These are phyloP conservation scores for Nomada ferruginata DNA, from an alignment of 2,888 invertebrate genomes.

Conservation along the genomic window DNA sequence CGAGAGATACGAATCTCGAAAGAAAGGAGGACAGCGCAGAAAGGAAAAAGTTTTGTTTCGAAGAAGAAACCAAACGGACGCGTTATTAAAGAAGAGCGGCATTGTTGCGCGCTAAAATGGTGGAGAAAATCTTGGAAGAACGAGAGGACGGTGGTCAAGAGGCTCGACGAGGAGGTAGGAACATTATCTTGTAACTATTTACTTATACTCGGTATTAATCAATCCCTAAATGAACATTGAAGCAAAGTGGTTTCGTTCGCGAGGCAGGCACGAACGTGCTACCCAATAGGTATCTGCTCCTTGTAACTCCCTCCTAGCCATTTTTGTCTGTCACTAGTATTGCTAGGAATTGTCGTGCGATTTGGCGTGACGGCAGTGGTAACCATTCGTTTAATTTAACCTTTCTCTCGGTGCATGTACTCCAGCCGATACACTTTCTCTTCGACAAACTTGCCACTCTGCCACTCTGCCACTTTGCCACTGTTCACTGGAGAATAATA, in stretches of 20 bases:
- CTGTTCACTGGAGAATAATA: not conserved
- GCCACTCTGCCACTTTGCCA: not conserved
- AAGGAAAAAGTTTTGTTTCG: constrained; percentile 2
- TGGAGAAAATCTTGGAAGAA: constrained; percentile 89
- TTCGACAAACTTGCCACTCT: not conserved
- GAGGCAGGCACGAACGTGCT: not conserved
- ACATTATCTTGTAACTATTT: constrained; percentile 2
- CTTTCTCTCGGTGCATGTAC: not conserved
- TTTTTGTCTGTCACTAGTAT: not conserved
- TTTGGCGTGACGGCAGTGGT: not conserved
- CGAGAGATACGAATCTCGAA: constrained; percentile 13
- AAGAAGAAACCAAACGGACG: not conserved
- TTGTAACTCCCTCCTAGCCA: not conserved
- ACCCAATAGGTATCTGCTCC: not conserved
- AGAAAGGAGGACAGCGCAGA: constrained; percentile 20
- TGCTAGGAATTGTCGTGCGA: not conserved
- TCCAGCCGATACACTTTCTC: not conserved
- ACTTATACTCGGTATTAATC: not conserved
- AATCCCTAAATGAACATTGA: not conserved
- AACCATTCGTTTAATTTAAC: not conserved
- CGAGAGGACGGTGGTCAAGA: constrained; percentile 85
- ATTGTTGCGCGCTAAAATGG: constrained; percentile 84
- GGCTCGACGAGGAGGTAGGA: constrained; percentile 74
- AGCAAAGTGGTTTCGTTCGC: too few relatives aligned
- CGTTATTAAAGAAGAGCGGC: not conserved